Evolutionary conservation across 2,113 vertebrate species (phyloP), one percentile per base, ranked within the genome.

Genomic region (Myiozetetes cayanensis): DNA sequence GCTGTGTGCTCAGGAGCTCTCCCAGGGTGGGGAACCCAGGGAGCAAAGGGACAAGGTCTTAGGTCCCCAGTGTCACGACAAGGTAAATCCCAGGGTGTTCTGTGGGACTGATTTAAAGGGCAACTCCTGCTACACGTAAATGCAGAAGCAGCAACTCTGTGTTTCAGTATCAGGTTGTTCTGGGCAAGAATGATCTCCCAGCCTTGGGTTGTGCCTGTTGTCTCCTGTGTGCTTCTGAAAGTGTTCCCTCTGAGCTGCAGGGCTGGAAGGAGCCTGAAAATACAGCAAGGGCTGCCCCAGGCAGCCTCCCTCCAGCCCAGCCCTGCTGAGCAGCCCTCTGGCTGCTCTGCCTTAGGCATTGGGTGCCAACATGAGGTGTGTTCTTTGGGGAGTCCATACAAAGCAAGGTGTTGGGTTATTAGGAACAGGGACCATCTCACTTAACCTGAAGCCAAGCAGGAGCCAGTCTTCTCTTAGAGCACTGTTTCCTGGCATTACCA

Each of bases 41-140:
- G 25, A 17, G 6, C 12, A 39, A 59, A 73, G 63, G 87, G 62
- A 18, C 33, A 46, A 71, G 46, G 37, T 7, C 65, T 52, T 24
- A 3, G 4, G 28, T 31, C 12, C 24, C 28, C 43, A 25, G 71
- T 46, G 71, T 12, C 67, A 25, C 0, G 0, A 71, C 20, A 61
- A 84, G 39, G 44, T 14, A 27, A 88, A 81, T 47, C 20, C 23
- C 27, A 18, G 46, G 13, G 4, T 17, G 49, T 49, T 41, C 43
- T 43, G 28, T 6, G 37, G 31, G 16, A 2, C n/a, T 49, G n/a
- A 30, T 6, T 53, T 20, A 9, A 56, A 78, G 37, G 59, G 37
- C 17, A 50, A 43, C 12, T 25, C 74, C 33, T 31, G 27, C 35
- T 2, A 0, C 24, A 6, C 24, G 17, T 17, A 15, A 47, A 18